Evolutionary conservation across 2,888 invertebrate genomes (phyloP).

Genomic region (Diachrysia chrysitis): DNA sequence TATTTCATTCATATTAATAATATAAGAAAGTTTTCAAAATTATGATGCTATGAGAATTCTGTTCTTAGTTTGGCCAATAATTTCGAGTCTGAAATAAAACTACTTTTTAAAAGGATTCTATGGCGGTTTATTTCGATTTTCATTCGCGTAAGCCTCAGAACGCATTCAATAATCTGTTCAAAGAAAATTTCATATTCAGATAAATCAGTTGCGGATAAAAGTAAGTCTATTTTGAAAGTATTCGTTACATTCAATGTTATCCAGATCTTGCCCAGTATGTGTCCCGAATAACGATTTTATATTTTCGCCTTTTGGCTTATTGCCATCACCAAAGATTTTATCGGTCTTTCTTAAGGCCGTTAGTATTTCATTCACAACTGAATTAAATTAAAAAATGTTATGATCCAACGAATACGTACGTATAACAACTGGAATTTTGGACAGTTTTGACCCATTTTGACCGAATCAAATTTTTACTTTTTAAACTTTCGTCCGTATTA

Average conservation of each 20-base stretch:
- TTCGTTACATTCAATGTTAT: background rate
- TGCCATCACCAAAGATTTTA: background rate
- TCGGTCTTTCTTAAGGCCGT: background rate
- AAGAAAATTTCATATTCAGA: background rate
- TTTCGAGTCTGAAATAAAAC: too few species aligned
- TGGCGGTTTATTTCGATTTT: too few species aligned
- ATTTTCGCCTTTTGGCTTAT: constrained; percentile 4
- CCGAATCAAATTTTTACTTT: background rate
- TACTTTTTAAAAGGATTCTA: too few species aligned
- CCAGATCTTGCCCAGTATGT: background rate
- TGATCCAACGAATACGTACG: background rate
- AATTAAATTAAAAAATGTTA: background rate
- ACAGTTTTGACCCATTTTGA: background rate
- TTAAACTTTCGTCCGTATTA: background rate
- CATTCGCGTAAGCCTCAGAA: too few species aligned
- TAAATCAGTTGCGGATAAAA: background rate
- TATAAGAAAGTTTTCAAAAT: too few species aligned
- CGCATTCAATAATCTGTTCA: too few species aligned
- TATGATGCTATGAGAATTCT: too few species aligned
- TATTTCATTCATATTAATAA: too few species aligned
- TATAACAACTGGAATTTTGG: background rate
- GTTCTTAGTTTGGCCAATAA: too few species aligned
- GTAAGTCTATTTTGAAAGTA: background rate
- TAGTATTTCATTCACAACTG: background rate
- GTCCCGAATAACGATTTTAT: constrained; percentile 4